Conservation (phyloP, 2,797 vertebrate species). For the Pangasius djambal region DNA sequence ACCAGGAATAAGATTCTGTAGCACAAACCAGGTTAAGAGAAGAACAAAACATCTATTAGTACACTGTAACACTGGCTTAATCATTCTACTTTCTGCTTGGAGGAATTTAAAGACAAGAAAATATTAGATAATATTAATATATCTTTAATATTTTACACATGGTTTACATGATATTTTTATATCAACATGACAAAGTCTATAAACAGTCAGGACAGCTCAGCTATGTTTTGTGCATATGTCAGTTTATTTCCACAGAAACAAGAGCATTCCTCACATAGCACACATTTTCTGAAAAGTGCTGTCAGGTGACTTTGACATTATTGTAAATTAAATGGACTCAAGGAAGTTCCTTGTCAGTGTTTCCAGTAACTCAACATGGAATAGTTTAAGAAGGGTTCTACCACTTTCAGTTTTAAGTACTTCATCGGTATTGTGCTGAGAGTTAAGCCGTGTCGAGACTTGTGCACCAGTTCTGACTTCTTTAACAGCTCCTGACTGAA, state of each 20-base stretch:
- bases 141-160: neutral
- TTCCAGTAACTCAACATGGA: neutral
- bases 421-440: neutral
- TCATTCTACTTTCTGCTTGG: neutral
- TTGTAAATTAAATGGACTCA: neutral
- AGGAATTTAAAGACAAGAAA: neutral
- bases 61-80: neutral
- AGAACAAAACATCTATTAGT: neutral
- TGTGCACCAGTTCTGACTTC: neutral
- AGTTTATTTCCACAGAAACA: neutral
- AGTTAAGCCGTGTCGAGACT: neutral
- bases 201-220: neutral
- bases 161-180: neutral
- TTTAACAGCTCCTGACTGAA: neutral
- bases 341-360: conserved; percentile 14
- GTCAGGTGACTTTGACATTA: no score
- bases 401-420: neutral
- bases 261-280: neutral
- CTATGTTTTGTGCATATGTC: neutral
- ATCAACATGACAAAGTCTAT: neutral
- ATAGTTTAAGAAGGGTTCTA: neutral
- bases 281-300: neutral
- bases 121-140: neutral
- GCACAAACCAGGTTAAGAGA: neutral
- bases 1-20: neutral